Base-by-base conservation (phyloP, 1,140 invertebrate species). In the Acromyrmex heyeri region DNA sequence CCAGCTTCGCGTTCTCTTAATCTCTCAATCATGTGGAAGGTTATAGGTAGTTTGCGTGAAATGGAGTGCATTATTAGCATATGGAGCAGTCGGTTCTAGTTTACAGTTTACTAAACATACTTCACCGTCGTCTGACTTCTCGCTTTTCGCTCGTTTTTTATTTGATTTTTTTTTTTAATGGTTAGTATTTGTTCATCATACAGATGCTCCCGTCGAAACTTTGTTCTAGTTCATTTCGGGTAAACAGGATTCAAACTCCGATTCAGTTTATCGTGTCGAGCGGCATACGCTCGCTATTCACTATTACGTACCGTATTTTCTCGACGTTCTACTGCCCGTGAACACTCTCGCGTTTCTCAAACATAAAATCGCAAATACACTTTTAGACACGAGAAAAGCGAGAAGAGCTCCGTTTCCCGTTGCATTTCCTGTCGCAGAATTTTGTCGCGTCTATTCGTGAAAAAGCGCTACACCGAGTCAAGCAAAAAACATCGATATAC, bases 1-100 rank as follows among this genome's bases (percentile, higher is more conserved):
- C 53, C 50, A 55, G 53, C 67, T 72, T 24, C 50, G 21, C 21
- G 65, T 59, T 73, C 79, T 75, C 79, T 75, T 83, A 83, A 83
- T 83, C 79, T 83, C 69, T 61, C 69, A 75, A 83, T 83, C 79
- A 83, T 50, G 79, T 59, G 55, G 79, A 83, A 75, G 69, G 18
- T 83, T 83, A 73, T 30, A 48, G 55, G 69, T 73, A 70, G 55
- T 75, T 61, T 44, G 38, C 38, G 67, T 30, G 79, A 82, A 73
- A 82, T 48, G 79, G 34, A 82, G 67, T 53, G 79, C 67, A 70
- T 48, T 57, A 61, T 82, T 73, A 82, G 67, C 67, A 59, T 61
- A 55, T 7, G 38, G 38, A 73, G n/a, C 61, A 53, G 27, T 65
- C 61, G 27, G 44, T 18, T 53, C 48, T 12, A 34, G 3, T 10